Evolutionary conservation across 2,113 vertebrate genomes (phyloP).

Genomic region (Gymnarchus niloticus): DNA sequence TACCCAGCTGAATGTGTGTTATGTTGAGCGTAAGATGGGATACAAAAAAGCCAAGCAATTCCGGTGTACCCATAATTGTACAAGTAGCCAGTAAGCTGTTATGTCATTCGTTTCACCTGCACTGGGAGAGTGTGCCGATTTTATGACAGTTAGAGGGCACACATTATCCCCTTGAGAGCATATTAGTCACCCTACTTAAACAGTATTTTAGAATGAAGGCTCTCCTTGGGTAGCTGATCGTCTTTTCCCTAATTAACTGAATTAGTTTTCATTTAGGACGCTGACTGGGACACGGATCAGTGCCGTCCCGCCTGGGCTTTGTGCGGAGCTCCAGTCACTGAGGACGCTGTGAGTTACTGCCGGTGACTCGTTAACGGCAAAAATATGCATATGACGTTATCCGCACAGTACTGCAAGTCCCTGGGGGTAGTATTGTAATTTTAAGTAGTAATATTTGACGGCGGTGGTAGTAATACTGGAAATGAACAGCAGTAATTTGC

Average conservation of each 20-base stretch:
- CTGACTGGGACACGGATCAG: constrained; percentile 90
- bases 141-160: too few species aligned
- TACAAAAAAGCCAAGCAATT: too few species aligned
- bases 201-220: not conserved
- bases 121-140: too few species aligned
- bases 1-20: too few species aligned
- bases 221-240: not conserved
- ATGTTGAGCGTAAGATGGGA: too few species aligned
- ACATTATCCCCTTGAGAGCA: too few species aligned
- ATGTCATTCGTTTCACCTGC: too few species aligned
- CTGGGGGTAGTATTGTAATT: not conserved
- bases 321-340: constrained; percentile 82
- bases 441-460: not conserved
- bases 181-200: too few species aligned
- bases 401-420: not conserved
- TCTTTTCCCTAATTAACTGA: not conserved
- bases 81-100: too few species aligned
- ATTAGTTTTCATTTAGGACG: constrained; percentile 62
- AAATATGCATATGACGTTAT: not conserved
- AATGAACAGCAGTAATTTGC: not conserved
- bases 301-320: constrained; percentile 73
- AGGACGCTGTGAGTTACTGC: constrained; percentile 77
- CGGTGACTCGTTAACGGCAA: not conserved
- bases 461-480: not conserved
- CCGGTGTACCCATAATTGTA: too few species aligned